phyloP scores from a whole-genome alignment of 92 coral and sea anemone genomes.

The Bergia sp. region DNA sequence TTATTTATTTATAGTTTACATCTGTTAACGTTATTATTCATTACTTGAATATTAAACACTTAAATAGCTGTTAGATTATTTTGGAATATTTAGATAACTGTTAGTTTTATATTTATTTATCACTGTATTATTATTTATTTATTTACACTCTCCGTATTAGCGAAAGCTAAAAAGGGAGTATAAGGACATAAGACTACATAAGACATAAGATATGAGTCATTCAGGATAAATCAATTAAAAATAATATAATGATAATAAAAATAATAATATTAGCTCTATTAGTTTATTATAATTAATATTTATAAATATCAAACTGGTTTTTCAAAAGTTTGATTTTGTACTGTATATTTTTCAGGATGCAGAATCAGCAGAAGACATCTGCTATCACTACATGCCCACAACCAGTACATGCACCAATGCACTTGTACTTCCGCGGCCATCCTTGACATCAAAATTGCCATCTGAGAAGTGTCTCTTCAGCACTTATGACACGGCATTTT shows the following conservation, averaged over 20 bases:
- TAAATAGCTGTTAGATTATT: too few relatives aligned
- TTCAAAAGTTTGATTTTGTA: not conserved
- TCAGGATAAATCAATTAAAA: too few relatives aligned
- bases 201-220: too few relatives aligned
- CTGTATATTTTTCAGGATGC: conserved; percentile 1
- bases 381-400: conserved; percentile 38
- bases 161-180: too few relatives aligned
- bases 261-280: not conserved
- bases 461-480: not conserved
- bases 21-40: too few relatives aligned
- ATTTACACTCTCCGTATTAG: too few relatives aligned
- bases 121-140: too few relatives aligned
- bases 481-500: not conserved
- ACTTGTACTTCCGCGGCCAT: conserved; percentile 21
- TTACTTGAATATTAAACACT: too few relatives aligned
- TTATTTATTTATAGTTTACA: too few relatives aligned
- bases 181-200: too few relatives aligned
- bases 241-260: not conserved
- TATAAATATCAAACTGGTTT: not conserved
- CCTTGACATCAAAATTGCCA: conserved; percentile 20
- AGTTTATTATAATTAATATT: not conserved
- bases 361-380: conserved; percentile 22
- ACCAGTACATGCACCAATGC: conserved; percentile 39
- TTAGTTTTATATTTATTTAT: too few relatives aligned
- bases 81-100: too few relatives aligned